Evolutionary conservation across 2,888 invertebrate genomes (phyloP), one percentile per base, ranked within the genome.

Genomic region (Apodemia zela): DNA sequence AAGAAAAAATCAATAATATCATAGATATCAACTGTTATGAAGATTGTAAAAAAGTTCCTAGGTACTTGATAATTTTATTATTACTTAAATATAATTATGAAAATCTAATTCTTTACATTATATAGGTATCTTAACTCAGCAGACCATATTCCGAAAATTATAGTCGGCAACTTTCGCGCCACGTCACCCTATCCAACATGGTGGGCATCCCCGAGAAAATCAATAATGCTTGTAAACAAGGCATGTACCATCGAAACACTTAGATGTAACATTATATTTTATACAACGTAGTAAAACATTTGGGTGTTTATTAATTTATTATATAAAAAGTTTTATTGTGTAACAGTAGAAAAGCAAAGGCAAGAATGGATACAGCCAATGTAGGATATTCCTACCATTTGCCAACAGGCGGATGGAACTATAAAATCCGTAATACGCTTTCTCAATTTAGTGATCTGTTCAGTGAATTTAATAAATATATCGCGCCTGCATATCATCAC

Each of bases 401-500:
- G 76, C 97, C 97, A 51, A 93, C 95, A 63, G 96, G 95, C 66
- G 96, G 97, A 60, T 94, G 96, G 93, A 92, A 95, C 73, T 90
- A 96, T 73, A 95, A 95, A 81, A 93, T 97, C 70, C 94, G 96
- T 81, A 97, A 95, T 81, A 95, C 94, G 45, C 83, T 97, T 67
- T 95, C 97, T 33, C 97, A 97, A 80, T 98, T 98, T 82, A 97
- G 97, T 79, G 98, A 98, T 87, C 89, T 98, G 68, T 98, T 98
- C 87, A 98, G 98, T 83, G 98, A 98, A 92, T 98, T 98, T 84
- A 97, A 98, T 83, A 96, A 97, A 87, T 98, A 98, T 82, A 98
- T 98, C 67, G 97, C 98, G 35, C 98, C 98, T 45, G 97, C 98
- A 69, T 98, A 98, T 92, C 97, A 98, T 81, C 98, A 99, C 93